Percentiles rank a stretch among this genome's conserved stretches.
Evolutionary conservation across 2,888 invertebrate species (phyloP).

Genomic region (Onchidella celtica): DNA sequence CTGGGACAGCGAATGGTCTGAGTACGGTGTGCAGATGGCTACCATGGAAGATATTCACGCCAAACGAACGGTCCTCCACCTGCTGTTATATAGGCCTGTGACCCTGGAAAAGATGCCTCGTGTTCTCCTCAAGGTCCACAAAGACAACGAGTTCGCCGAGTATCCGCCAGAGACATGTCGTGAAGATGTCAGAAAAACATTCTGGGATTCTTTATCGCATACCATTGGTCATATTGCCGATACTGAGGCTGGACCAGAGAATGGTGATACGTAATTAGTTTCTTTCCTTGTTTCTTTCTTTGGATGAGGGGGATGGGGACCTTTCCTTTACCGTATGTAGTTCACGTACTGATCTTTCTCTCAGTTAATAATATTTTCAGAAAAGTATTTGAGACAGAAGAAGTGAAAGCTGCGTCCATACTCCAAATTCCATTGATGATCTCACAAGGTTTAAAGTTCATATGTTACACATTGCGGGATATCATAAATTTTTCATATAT

Average conservation of each 20-base stretch:
- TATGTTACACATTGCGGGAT: too few species aligned
- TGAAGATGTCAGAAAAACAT: background rate
- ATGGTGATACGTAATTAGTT: too few species aligned
- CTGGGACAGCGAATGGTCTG: conserved; percentile 38
- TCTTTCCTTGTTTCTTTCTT: too few species aligned
- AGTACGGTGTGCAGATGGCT: conserved; percentile 50
- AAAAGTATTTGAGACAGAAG: too few species aligned
- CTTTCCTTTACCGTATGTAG: too few species aligned
- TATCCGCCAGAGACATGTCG: conserved; percentile 11
- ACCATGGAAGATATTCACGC: conserved; percentile 28
- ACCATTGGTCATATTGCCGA: background rate
- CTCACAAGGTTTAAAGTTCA: too few species aligned
- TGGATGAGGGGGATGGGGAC: too few species aligned
- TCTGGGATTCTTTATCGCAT: conserved; percentile 22
- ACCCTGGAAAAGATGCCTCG: background rate
- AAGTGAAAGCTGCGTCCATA: too few species aligned
- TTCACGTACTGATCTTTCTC: too few species aligned
- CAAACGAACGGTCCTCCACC: conserved; percentile 37
- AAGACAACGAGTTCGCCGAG: conserved; percentile 7
- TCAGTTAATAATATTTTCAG: too few species aligned
- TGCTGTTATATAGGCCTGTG: conserved; percentile 35
- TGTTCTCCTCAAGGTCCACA: conserved; percentile 12
- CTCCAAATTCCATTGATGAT: too few species aligned
- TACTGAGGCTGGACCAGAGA: background rate
- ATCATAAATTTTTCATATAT: too few species aligned